Conservation (phyloP, 2,797 vertebrate species). For the Hippocampus kuda region DNA sequence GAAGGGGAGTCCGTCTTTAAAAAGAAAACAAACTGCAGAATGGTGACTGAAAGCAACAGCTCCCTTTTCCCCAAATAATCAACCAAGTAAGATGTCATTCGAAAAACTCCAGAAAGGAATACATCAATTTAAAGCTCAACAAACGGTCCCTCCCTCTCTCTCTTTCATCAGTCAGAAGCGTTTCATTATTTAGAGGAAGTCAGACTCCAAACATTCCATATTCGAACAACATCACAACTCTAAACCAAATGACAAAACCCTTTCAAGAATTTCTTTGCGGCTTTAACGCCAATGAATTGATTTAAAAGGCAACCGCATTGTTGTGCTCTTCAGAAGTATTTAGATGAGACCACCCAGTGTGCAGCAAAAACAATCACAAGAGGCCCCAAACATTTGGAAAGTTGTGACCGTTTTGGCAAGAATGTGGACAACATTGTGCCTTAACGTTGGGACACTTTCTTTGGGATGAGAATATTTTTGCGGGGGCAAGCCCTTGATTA, state of each 20-base stretch:
- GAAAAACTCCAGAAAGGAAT: not conserved
- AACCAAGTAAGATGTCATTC: slow-evolving; percentile 8
- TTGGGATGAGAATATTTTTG: not conserved
- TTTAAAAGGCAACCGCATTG: slow-evolving; percentile 30
- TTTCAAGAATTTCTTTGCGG: not conserved
- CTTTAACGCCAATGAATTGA: not conserved
- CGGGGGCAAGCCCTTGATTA: not conserved
- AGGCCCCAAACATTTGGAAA: slow-evolving; percentile 30
- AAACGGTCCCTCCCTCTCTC: not conserved
- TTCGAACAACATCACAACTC: not conserved
- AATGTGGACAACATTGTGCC: slow-evolving; percentile 5
- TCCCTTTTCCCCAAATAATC: slow-evolving; percentile 27
- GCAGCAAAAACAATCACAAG: slow-evolving; percentile 38
- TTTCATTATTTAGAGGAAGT: slow-evolving; percentile 38
- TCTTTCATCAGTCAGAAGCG: not conserved
- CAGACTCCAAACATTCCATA: slow-evolving; percentile 12
- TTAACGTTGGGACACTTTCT: not conserved
- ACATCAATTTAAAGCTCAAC: slow-evolving; percentile 1
- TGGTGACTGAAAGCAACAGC: slow-evolving; percentile 14
- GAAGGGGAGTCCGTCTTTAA: slow-evolving; percentile 16
- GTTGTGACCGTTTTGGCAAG: slow-evolving; percentile 16
- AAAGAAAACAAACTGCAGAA: slow-evolving; percentile 32
- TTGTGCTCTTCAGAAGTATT: slow-evolving; percentile 42
- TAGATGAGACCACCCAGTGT: slow-evolving; percentile 53
- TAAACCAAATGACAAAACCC: slow-evolving; percentile 1